Conservation (phyloP, 2,888 invertebrate genomes). For the Antheraea yamamai region DNA sequence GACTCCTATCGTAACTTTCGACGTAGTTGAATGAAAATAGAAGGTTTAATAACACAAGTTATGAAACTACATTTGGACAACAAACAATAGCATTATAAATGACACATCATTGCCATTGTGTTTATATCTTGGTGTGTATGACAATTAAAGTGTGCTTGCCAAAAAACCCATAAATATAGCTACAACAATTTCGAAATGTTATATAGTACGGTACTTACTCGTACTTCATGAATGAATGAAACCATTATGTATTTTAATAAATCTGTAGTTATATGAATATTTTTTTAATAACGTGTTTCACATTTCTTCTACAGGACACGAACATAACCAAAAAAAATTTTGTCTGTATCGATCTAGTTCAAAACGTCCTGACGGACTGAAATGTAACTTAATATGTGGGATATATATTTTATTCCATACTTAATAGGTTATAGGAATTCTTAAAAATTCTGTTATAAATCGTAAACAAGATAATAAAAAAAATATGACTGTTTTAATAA, state of each 20-base stretch:
- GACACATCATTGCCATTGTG: conserved; percentile 40
- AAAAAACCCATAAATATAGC: conserved; percentile 26
- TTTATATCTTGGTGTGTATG: conserved; percentile 34
- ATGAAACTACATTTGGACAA: conserved; percentile 40
- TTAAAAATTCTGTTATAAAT: too few relatives aligned
- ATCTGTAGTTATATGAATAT: background rate
- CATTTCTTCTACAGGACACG: too few relatives aligned
- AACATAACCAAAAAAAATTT: too few relatives aligned
- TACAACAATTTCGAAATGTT: background rate
- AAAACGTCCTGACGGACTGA: too few relatives aligned
- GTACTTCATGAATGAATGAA: background rate
- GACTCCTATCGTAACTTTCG: background rate
- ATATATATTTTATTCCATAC: too few relatives aligned
- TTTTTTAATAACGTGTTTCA: too few relatives aligned
- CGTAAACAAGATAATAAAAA: too few relatives aligned
- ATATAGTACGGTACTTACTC: background rate
- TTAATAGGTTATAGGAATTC: too few relatives aligned
- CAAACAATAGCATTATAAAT: conserved; percentile 49
- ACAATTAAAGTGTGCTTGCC: conserved; percentile 31
- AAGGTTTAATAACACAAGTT: conserved; percentile 6
- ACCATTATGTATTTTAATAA: background rate
- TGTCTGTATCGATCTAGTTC: too few relatives aligned
- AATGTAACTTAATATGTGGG: too few relatives aligned
- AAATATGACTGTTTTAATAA: too few relatives aligned
- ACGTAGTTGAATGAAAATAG: conserved; percentile 6